Base-by-base conservation (phyloP, 2,888 invertebrate genomes). In the Drosophila dives region DNA sequence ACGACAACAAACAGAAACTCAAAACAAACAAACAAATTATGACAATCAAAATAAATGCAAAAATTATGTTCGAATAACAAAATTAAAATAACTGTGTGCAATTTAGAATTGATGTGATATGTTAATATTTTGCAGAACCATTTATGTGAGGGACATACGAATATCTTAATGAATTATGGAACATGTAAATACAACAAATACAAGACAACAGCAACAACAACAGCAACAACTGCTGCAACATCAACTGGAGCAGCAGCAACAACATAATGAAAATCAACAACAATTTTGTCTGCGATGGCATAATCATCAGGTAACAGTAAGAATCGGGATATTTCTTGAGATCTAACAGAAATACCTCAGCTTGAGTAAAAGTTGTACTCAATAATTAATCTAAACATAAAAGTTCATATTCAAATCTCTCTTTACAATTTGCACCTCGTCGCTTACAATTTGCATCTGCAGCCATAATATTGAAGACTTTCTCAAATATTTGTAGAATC, bases 221-320 rank as follows among this genome's bases (percentile, higher is more conserved):
- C 80, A 81, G 5, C 80, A 82, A 8, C 89, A 88, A 63, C 77
- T 83, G 45, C 76, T 90, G 42, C 82, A 82, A 53, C 75, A 86
- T 59, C 81, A 83, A 49, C 81, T 83, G 40, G 82, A 86, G 26
- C 88, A 86, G 53, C 81, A 81, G 29, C 81, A 83, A 29, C 87
- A 87, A 64, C 90, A 90, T 63, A 91, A 89, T 77, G 92, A 91
- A 53, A 91, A 92, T 72, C 92, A 92, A 71, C 96, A 96, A 93
- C 97, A 97, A 93, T 97, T 97, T 93, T 97, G 97, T 93, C 94
- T 97, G 91, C 95, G 97, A 93, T 97, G 97, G 97, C 97, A 97
- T 93, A 97, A 97, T 93, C 96, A 95, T 93, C 95, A 95, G 95
- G 95, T 95, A 94, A 94, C 56, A 11, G n/a, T 38, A 23, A 2